Evolutionary conservation across 1,140 invertebrate species (phyloP), one percentile per base, ranked within the genome.

Genomic region (Pemphigus obesinymphae): DNA sequence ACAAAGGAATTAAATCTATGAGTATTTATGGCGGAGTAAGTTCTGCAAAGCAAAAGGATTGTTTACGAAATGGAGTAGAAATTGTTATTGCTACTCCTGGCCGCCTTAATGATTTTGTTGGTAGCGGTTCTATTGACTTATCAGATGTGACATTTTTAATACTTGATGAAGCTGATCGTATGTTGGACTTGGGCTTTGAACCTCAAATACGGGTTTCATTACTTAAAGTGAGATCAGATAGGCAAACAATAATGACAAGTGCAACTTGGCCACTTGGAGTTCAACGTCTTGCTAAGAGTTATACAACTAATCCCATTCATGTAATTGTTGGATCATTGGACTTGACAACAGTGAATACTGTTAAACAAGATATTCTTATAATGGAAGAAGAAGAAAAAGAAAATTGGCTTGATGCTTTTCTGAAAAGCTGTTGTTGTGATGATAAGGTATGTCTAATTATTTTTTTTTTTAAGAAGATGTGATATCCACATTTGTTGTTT

Each of bases 71-170:
- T 84, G 94, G 94, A 50, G 93, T 95, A 5, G 92, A 97, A 87
- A 96, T 97, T 76, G 91, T 96, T 0, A 95, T 96, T 83, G 95
- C 95, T 2, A 97, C 95, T 37, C 95, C 95, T 2, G 95, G 95
- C n/a, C 89, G 95, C 82, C 88, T 97, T 0, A 95, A 95, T 87
- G 95, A 96, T 88, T 88, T 97, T 17, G 84, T 91, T 89, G 50
- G 88, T 89, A 86, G 89, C 75, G 86, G 86, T 86, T 82, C 82
- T 58, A 70, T 76, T 53, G 70, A 75, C n/a, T 40, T 82, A 58
- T 55, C 82, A 26, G 63, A 82, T 82, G 92, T 96, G 31, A 95
- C 95, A 0, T 97, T 95, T 87, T 88, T 98, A 61, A 94, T 97
- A n/a, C 87, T 97, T n/a, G 95, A 97, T 87, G 95, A 96, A 89